Percentiles rank a stretch among this genome's conserved stretches.
These are phyloP conservation scores for Adelges cooleyi DNA, from an alignment of 1,140 invertebrate genomes.

Conservation along the genomic window DNA sequence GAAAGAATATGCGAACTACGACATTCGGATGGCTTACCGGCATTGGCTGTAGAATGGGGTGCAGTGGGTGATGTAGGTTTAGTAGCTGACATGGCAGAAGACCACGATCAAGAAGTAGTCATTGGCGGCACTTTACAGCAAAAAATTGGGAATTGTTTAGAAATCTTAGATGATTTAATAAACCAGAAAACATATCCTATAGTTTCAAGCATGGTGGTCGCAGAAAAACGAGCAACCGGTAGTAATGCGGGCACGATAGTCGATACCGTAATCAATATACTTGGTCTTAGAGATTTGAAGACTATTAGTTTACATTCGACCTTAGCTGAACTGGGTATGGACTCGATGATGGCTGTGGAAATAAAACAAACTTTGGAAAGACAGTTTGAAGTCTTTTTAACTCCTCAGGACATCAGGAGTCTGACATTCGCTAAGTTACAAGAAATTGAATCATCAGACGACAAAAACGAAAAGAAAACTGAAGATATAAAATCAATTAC, in stretches of 20 bases:
- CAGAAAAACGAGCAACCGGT: conserved; percentile 51
- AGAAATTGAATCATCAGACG: conserved; percentile 37
- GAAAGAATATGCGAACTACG: conserved; percentile 56
- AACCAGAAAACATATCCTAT: conserved; percentile 48
- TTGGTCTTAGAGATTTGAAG: conserved; percentile 45
- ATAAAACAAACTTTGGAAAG: conserved; percentile 75
- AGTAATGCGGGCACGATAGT: conserved; percentile 48
- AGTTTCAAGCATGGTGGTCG: conserved; percentile 66
- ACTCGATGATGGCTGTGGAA: conserved; percentile 71
- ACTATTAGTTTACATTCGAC: conserved; percentile 50
- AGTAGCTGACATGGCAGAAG: conserved; percentile 69
- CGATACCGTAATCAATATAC: conserved; percentile 51
- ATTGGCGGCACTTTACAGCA: conserved; percentile 72
- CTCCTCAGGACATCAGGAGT: conserved; percentile 63
- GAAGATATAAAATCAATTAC: neutral
- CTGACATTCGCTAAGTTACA: conserved; percentile 45
- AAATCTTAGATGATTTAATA: conserved; percentile 55
- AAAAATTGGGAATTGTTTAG: conserved; percentile 64
- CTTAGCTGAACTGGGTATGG: conserved; percentile 70
- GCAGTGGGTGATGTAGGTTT: conserved; percentile 56
- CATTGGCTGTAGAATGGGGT: conserved; percentile 58
- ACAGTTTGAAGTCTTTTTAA: conserved; percentile 65
- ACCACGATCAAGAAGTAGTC: conserved; percentile 59
- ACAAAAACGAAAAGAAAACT: conserved; percentile 31
- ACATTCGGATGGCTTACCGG: conserved; percentile 47